Percentiles rank a stretch among this genome's conserved stretches.
phyloP scores from a whole-genome alignment of 2,888 invertebrate genomes.

The Chrysolina americana region DNA sequence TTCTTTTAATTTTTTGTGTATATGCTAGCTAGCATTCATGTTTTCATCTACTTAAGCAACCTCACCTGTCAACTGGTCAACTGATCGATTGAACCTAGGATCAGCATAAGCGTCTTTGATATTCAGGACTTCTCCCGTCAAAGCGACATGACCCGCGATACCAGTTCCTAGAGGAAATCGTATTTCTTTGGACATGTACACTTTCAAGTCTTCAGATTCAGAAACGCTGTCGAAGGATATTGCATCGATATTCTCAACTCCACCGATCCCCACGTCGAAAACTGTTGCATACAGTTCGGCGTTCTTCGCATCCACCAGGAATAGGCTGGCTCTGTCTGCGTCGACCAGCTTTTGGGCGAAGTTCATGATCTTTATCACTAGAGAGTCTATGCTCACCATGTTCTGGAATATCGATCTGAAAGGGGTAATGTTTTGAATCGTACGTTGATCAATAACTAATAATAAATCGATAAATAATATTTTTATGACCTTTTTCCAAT shows the following conservation, averaged over 20 bases:
- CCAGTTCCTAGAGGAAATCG: constrained; percentile 84
- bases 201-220: constrained; percentile 54
- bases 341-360: constrained; percentile 86
- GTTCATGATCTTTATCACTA: constrained; percentile 88
- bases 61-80: constrained; percentile 75
- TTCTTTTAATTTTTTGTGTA: too few species aligned
- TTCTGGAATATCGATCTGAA: constrained; percentile 89
- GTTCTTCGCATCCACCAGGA: constrained; percentile 82
- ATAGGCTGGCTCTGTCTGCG: constrained; percentile 88
- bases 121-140: constrained; percentile 84
- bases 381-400: constrained; percentile 86
- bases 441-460: too few species aligned
- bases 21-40: too few species aligned
- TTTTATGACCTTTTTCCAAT: too few species aligned
- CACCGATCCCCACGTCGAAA: constrained; percentile 78
- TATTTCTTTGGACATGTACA: constrained; percentile 72
- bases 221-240: constrained; percentile 24
- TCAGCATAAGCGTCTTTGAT: constrained; percentile 88
- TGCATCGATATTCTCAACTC: constrained; percentile 43
- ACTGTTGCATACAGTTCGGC: constrained; percentile 86
- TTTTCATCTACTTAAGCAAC: not conserved
- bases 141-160: constrained; percentile 87
- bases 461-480: too few species aligned
- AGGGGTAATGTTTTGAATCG: not conserved
- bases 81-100: constrained; percentile 80